phyloP scores from a whole-genome alignment of 2,888 invertebrate species.

The Coelopa pilipes region DNA sequence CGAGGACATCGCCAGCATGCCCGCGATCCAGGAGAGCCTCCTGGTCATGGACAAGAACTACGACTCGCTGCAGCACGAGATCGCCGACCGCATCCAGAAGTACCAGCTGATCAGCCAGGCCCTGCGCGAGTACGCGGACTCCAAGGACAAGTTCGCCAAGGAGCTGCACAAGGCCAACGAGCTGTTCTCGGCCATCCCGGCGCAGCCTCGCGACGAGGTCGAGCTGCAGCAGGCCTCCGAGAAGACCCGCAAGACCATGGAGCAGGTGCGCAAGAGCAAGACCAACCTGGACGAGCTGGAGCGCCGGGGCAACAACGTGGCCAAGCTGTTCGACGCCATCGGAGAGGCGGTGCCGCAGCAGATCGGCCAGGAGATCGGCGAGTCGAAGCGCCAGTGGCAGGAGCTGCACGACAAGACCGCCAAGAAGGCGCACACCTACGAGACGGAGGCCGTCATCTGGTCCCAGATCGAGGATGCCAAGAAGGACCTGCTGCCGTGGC shows the following conservation, averaged over 20 bases:
- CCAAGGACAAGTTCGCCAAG: conserved; percentile 76
- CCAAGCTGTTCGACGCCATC: conserved; percentile 66
- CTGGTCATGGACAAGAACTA: conserved; percentile 82
- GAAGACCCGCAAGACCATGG: conserved; percentile 80
- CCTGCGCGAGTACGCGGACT: conserved; percentile 80
- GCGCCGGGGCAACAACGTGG: conserved; percentile 71
- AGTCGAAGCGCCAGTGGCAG: conserved; percentile 76
- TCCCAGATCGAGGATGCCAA: conserved; percentile 89
- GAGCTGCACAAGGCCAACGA: conserved; percentile 78
- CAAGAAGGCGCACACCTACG: conserved; percentile 81
- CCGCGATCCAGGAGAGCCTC: conserved; percentile 82
- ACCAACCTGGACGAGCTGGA: conserved; percentile 81
- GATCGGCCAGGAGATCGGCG: conserved; percentile 67
- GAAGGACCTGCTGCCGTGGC: conserved; percentile 84
- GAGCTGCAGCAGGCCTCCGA: conserved; percentile 79
- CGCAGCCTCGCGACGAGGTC: conserved; percentile 77
- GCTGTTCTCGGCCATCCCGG: conserved; percentile 73
- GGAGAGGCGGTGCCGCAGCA: conserved; percentile 70
- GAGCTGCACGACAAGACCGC: conserved; percentile 77
- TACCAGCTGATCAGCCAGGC: conserved; percentile 78
- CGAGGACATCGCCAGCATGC: conserved; percentile 83
- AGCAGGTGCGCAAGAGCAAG: conserved; percentile 80
- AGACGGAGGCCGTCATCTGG: conserved; percentile 92
- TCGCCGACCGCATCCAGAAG: conserved; percentile 79
- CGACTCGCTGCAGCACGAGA: conserved; percentile 80